Base-by-base conservation (phyloP, 2,888 invertebrate genomes). In the Salpingus planirostris region DNA sequence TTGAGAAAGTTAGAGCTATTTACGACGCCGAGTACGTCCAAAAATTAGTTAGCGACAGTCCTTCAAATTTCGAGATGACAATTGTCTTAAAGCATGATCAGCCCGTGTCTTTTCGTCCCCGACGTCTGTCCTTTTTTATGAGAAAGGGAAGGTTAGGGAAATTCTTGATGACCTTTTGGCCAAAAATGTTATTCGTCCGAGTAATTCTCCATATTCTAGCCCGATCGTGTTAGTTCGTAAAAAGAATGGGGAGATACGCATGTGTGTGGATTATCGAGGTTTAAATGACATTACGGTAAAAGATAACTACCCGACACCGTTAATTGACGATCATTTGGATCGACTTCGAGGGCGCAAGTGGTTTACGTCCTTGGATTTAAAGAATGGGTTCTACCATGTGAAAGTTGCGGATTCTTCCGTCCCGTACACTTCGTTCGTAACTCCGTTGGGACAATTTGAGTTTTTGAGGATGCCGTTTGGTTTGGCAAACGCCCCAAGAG, bases 191-290 rank as follows among this genome's bases (percentile, higher is more conserved):
- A 47, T 48, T 12, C 22, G 38, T 18, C 29, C 32, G 27, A 42
- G 43, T 29, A 52, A 45, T 53, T 52, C 50, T 2, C 44, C 44
- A 8, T 52, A 47, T 36, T 40, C 44, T 14, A 44, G 42, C 12
- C 44, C 50, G 1, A 46, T 54, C 12, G 46, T 53, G 2, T 21
- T 50, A 11, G 38, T 45, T 6, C 28, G 36, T 12, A 55, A 53
- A 36, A 53, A 50, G 32, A 43, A 33, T 8, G 50, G 53, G 15
- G 50, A 49, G 3, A 26, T 34, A 8, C 29, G 54, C 6, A 33
- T 53, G 35, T 53, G 52, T 36, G 39, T 54, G 1, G 52, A 57
- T 34, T 55, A 45, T 27, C 27, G 53, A 2, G 36, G 38, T 11
- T 27, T 56, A 13, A 55, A 55, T 29, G 44, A 44, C 28, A 36